These are phyloP conservation scores for Tiphia femorata DNA, from an alignment of 2,888 invertebrate species.

Conservation along the genomic window DNA sequence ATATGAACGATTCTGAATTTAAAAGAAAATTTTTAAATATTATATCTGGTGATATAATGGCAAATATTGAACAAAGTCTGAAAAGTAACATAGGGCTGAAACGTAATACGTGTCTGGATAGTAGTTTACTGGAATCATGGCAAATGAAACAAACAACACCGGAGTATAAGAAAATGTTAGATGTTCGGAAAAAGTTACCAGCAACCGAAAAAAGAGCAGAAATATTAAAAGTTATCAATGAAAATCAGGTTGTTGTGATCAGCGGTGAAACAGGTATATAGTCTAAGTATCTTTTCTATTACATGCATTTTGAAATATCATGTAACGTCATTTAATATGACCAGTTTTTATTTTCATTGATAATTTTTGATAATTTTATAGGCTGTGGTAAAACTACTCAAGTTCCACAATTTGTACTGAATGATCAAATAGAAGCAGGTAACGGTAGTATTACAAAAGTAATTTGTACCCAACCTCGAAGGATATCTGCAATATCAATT, in stretches of 20 bases:
- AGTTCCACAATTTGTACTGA: constrained; percentile 90
- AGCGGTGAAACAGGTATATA: constrained; percentile 78
- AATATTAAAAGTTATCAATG: constrained; percentile 74
- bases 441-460: constrained; percentile 83
- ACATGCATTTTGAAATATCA: not conserved
- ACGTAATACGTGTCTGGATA: constrained; percentile 67
- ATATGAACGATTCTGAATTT: constrained; percentile 72
- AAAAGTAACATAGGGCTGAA: constrained; percentile 51
- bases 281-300: not conserved
- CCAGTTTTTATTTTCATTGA: no score
- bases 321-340: constrained; percentile 1
- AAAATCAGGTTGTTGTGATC: constrained; percentile 81
- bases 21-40: constrained; percentile 75
- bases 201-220: constrained; percentile 74
- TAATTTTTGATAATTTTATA: constrained; percentile 26
- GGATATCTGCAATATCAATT: constrained; percentile 92
- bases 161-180: constrained; percentile 72
- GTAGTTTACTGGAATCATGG: constrained; percentile 69
- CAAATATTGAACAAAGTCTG: constrained; percentile 72
- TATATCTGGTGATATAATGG: constrained; percentile 75
- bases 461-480: constrained; percentile 90
- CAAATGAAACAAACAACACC: constrained; percentile 61
- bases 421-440: constrained; percentile 77
- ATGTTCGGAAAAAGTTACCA: constrained; percentile 77
- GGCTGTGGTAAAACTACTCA: constrained; percentile 97